A percentile compares a stretch with the other conserved stretches of the same genome.
Evolutionary conservation across 2,888 invertebrate genomes (phyloP).

Genomic region (Limnephilus marmoratus): DNA sequence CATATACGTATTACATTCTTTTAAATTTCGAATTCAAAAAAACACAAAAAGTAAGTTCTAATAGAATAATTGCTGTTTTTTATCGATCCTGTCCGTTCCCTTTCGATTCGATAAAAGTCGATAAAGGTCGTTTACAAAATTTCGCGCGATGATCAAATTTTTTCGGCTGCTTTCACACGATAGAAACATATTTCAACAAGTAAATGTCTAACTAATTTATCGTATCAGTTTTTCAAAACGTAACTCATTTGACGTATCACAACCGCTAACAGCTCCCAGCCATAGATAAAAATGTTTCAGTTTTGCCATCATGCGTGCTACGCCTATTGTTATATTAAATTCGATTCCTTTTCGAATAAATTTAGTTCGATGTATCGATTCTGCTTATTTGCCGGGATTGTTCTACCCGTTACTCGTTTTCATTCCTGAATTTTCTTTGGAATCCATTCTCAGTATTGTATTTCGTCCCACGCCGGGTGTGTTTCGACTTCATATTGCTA

Average conservation of each 20-base stretch:
- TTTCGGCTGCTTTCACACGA: too few species aligned
- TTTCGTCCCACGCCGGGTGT: neutral
- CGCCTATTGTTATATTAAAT: neutral
- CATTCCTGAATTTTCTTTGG: neutral
- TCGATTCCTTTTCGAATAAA: neutral
- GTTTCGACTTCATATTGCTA: constrained; percentile 9
- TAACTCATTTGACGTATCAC: too few species aligned
- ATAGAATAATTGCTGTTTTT: neutral
- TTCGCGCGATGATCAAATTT: neutral
- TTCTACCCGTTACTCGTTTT: neutral
- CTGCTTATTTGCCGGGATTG: neutral
- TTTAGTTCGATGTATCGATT: neutral
- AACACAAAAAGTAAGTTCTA: too few species aligned
- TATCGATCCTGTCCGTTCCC: neutral
- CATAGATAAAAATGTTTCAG: too few species aligned
- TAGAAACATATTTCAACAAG: too few species aligned
- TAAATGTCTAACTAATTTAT: too few species aligned
- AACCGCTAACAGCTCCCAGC: too few species aligned
- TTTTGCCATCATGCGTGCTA: too few species aligned
- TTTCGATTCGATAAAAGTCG: too few species aligned
- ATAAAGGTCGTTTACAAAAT: neutral
- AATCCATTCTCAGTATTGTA: neutral
- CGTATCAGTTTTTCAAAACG: too few species aligned
- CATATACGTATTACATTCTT: too few species aligned
- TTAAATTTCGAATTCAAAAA: too few species aligned